Percentiles rank a stretch among this genome's conserved stretches.
Conservation (phyloP, 2,888 invertebrate genomes). For the Scelioninae gen. 1 region DNA sequence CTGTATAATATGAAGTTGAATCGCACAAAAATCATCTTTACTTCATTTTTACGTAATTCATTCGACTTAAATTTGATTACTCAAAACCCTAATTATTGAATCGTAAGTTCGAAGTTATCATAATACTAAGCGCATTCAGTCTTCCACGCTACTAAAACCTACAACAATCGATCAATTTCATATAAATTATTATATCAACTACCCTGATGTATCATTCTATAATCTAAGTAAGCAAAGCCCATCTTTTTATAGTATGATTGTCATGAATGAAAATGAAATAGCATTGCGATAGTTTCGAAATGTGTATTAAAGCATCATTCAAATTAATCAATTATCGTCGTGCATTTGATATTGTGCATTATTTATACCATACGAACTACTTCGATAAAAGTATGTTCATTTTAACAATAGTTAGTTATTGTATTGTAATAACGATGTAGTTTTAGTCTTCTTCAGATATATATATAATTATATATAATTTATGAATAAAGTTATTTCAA, state of each 20-base stretch:
- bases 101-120: slow-evolving; percentile 1
- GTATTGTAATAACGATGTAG: no score
- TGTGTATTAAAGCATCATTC: background rate
- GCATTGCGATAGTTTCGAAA: slow-evolving; percentile 26
- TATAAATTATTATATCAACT: slow-evolving; percentile 69
- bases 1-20: slow-evolving; percentile 4
- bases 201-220: slow-evolving; percentile 70
- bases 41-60: background rate
- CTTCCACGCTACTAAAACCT: slow-evolving; percentile 36
- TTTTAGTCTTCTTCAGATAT: no score
- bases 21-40: background rate
- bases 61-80: background rate
- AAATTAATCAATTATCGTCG: background rate
- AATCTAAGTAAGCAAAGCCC: slow-evolving; percentile 59
- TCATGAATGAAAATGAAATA: slow-evolving; percentile 14
- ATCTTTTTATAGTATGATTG: slow-evolving; percentile 63
- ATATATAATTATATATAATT: no score
- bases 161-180: slow-evolving; percentile 59
- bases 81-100: slow-evolving; percentile 10
- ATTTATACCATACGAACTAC: slow-evolving; percentile 29
- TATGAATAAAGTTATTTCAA: no score
- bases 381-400: slow-evolving; percentile 14
- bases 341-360: background rate
- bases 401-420: no score
- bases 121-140: slow-evolving; percentile 27